Base-by-base conservation (phyloP, 2,113 vertebrate species). In the Hippocampus barbouri region DNA sequence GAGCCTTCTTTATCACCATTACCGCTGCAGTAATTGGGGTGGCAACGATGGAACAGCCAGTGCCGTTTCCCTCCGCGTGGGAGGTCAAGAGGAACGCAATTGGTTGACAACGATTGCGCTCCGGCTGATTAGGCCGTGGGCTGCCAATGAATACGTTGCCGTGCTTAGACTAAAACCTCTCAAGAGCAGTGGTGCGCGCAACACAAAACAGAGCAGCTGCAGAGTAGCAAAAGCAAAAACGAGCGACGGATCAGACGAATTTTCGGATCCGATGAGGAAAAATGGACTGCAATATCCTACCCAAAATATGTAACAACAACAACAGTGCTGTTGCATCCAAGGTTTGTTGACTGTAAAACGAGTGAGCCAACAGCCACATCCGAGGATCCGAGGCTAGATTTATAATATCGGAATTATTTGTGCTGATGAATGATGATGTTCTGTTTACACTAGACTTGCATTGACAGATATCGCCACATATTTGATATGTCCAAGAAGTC, bases 41-140 rank as follows among this genome's bases (percentile, higher is more conserved):
- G 66, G 82, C 3, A 1, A 76, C 88, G 86, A 81, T 81, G 80
- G 86, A 88, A 38, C 79, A 88, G 83, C 75, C 79, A 72, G 74
- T 70, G 80, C 76, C 82, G 85, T 87, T 87, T 90, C 86, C 87
- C 86, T 87, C 86, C 81, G 85, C 85, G 83, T 87, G 87, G 81
- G 79, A 87, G 88, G 88, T 91, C 89, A 91, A 91, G 88, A 90
- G 87, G 85, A 91, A 88, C 74, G 80, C 85, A 87, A 88, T 86
- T 88, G 87, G 83, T 85, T 84, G 86, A 89, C 89, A 88, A 86
- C 87, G 87, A 90, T 87, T 85, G 83, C 69, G 79, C 81, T 78
- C 61, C 47, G 76, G 76, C 84, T 87, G 87, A 90, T 90, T 88
- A 88, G 84, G 79, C 78, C 77, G 85, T 43, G 70, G 81, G 74